Evolutionary conservation across 2,888 invertebrate species (phyloP), one percentile per base, ranked within the genome.

Genomic region (Fragum fragum): DNA sequence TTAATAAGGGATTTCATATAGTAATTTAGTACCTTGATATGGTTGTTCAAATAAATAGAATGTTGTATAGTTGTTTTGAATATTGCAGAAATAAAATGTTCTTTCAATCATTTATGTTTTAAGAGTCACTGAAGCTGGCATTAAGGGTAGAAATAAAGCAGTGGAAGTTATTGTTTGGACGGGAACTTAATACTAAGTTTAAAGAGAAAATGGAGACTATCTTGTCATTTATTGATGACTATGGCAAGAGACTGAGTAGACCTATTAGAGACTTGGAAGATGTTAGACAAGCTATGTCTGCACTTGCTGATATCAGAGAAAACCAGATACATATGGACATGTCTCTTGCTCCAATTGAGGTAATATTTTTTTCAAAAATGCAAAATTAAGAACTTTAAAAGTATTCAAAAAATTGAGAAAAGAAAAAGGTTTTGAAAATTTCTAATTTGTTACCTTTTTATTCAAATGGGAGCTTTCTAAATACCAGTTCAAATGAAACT

Each of bases 101-200:
- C n/a, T n/a, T n/a, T n/a, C n/a, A n/a, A n/a, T n/a, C n/a, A n/a
- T 42, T 39, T 42, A 26, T 42, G 21, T 42, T 36, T 23, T 14
- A 88, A 95, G 94, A 91, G 39, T 91, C 92, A 21, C 88, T 95
- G 79, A 95, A 95, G 89, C 80, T 90, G 59, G 93, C 93, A 0
- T 89, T 98, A 47, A 95, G 96, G 61, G 96, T 97, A 11, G 98
- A 98, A 95, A 97, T 97, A 0, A 96, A 96, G 84, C 96, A 96
- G 71, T 98, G 98, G 98, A 97, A 97, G 93, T 95, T 96, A 79
- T 95, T 96, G 23, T 95, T 97, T 73, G 97, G 97, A 0, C 96
- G 96, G 89, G 95, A 96, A 47, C 94, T 98, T 32, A 96, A 96
- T 83, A 93, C 95, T 0, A 96, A 96, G 16, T 97, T 97, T 91